A percentile compares a stretch with the other conserved stretches of the same genome.
These are phyloP conservation scores for Nezara viridula DNA, from an alignment of 2,888 invertebrate species.

Conservation along the genomic window DNA sequence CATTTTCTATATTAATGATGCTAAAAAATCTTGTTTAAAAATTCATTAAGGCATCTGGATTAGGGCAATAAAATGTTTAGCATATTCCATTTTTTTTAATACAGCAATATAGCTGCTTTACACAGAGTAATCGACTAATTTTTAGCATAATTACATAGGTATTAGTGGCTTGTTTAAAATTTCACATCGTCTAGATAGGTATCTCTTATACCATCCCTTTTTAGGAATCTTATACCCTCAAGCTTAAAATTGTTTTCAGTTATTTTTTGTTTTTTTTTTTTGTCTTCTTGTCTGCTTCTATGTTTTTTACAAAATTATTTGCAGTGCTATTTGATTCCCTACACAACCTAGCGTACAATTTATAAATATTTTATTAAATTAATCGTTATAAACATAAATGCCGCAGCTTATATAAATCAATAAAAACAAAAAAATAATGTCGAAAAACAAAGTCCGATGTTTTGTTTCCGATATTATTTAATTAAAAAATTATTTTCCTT, in stretches of 20 bases:
- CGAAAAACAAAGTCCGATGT: too few relatives aligned
- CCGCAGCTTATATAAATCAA: too few relatives aligned
- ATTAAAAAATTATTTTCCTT: too few relatives aligned
- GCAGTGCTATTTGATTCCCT: too few relatives aligned
- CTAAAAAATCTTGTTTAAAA: not conserved
- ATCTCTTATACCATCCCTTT: not conserved
- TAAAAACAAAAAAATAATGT: too few relatives aligned
- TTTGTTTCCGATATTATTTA: too few relatives aligned
- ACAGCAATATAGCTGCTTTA: not conserved
- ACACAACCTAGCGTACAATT: too few relatives aligned
- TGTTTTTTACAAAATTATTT: too few relatives aligned
- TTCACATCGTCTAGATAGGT: not conserved
- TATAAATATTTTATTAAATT: too few relatives aligned
- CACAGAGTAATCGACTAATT: not conserved
- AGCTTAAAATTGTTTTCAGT: not conserved
- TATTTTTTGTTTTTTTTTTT: not conserved
- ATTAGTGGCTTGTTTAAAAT: not conserved
- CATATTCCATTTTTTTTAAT: not conserved
- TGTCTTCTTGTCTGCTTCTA: too few relatives aligned
- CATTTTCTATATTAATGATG: not conserved
- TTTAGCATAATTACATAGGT: not conserved
- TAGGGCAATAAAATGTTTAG: not conserved
- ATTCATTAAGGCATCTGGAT: not conserved
- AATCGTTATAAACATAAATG: too few relatives aligned
- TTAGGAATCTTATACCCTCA: not conserved